Evolutionary conservation across 2,888 invertebrate genomes (phyloP).

Genomic region (Ormyrus pomaceus): DNA sequence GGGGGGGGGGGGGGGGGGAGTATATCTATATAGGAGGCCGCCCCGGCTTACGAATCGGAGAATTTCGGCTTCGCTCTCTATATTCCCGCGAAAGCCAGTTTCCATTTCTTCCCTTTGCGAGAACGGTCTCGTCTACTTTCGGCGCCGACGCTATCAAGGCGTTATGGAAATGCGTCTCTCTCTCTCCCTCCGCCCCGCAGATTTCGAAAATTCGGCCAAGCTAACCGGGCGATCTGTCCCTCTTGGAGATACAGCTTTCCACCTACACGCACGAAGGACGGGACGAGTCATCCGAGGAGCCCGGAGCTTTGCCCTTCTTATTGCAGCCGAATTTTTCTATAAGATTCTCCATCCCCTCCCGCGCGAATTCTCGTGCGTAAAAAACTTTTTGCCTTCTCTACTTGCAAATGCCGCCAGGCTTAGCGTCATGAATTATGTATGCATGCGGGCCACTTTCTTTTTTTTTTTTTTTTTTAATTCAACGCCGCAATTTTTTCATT

Average conservation of each 20-base stretch:
- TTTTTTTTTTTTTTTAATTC: too few species aligned
- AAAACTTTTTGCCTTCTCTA: too few species aligned
- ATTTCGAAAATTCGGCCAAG: slow-evolving; percentile 43
- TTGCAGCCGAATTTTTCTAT: not conserved
- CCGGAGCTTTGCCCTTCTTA: not conserved
- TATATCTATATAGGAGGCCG: not conserved
- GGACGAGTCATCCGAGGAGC: not conserved
- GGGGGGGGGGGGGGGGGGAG: too few species aligned
- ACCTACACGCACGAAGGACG: not conserved
- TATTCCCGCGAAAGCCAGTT: slow-evolving; percentile 7
- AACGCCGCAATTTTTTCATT: too few species aligned
- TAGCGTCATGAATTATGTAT: too few species aligned
- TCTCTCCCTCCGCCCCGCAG: not conserved
- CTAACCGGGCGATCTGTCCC: not conserved
- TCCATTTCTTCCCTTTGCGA: slow-evolving; percentile 21
- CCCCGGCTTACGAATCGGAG: slow-evolving; percentile 39
- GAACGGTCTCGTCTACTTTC: slow-evolving; percentile 34
- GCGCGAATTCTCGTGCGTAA: too few species aligned
- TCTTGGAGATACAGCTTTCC: not conserved
- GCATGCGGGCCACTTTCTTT: too few species aligned
- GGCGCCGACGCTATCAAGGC: slow-evolving; percentile 46
- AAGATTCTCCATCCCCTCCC: too few species aligned
- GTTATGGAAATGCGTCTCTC: slow-evolving; percentile 52
- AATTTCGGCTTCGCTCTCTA: slow-evolving; percentile 32
- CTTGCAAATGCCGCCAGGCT: too few species aligned